Evolutionary conservation across 92 coral and sea anemone genomes (phyloP).

Genomic region (Anthopleura xanthogrammica): DNA sequence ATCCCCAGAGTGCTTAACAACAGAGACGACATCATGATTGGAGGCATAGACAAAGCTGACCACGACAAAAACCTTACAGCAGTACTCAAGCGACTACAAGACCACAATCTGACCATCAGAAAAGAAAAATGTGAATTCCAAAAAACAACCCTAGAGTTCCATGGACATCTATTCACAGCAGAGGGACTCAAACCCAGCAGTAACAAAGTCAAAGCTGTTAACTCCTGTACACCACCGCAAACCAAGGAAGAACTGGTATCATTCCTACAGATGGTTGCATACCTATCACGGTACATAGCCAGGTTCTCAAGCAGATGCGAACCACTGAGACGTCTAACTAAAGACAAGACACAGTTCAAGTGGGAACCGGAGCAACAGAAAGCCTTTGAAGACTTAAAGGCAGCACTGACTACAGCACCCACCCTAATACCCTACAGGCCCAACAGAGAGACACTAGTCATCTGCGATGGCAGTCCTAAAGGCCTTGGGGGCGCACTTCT

Average conservation of each 20-base stretch:
- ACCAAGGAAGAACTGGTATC: constrained; percentile 54
- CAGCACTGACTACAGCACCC: constrained; percentile 52
- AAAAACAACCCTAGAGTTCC: constrained; percentile 47
- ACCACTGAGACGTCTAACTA: constrained; percentile 48
- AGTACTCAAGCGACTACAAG: constrained; percentile 19
- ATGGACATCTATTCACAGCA: constrained; percentile 58
- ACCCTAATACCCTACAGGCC: constrained; percentile 52
- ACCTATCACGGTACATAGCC: constrained; percentile 50
- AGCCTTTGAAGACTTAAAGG: constrained; percentile 54
- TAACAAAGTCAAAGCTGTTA: constrained; percentile 49
- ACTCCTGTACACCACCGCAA: constrained; percentile 37
- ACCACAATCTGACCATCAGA: constrained; percentile 30
- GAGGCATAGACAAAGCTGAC: constrained; percentile 52
- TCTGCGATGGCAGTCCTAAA: constrained; percentile 66
- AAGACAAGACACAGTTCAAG: constrained; percentile 25
- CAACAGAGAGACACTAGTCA: constrained; percentile 48
- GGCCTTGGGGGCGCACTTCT: constrained; percentile 21
- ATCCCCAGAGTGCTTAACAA: constrained; percentile 51
- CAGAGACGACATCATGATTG: constrained; percentile 56
- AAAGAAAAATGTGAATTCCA: constrained; percentile 65
- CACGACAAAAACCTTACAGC: constrained; percentile 51
- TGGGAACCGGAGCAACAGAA: constrained; percentile 53
- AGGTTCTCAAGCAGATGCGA: constrained; percentile 54
- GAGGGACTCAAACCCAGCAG: constrained; percentile 63
- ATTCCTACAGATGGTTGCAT: constrained; percentile 62